Conservation (phyloP, 2,888 invertebrate genomes). For the Coelinius sp. region DNA sequence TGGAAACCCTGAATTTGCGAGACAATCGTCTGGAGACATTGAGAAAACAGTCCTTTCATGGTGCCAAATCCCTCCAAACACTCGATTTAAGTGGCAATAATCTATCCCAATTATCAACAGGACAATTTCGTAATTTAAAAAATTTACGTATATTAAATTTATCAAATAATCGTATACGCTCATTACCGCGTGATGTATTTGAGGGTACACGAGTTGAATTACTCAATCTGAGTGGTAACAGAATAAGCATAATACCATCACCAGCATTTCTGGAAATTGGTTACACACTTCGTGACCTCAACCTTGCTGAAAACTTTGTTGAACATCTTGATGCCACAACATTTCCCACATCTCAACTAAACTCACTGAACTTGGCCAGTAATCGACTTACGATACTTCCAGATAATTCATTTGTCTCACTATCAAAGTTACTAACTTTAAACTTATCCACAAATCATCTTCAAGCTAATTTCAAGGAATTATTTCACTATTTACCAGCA, state of each 20-base stretch:
- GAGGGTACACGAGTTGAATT: constrained; percentile 85
- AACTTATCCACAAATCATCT: constrained; percentile 86
- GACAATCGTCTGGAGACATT: constrained; percentile 82
- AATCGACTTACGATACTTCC: constrained; percentile 89
- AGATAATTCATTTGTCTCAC: constrained; percentile 89
- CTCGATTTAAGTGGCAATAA: constrained; percentile 85
- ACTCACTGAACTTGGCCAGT: constrained; percentile 82
- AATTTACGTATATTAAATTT: constrained; percentile 82
- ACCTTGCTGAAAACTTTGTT: constrained; percentile 84
- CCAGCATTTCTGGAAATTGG: constrained; percentile 84
- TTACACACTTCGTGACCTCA: constrained; percentile 83
- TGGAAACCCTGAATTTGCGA: constrained; percentile 83
- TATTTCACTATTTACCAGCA: constrained; percentile 88
- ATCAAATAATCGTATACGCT: constrained; percentile 80
- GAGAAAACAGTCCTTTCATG: constrained; percentile 83
- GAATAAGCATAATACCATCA: constrained; percentile 85
- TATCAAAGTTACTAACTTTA: constrained; percentile 83
- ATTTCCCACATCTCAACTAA: constrained; percentile 86
- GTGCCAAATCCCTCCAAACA: constrained; percentile 81
- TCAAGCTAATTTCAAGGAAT: constrained; percentile 84
- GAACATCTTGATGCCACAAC: constrained; percentile 91
- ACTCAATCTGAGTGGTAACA: constrained; percentile 84
- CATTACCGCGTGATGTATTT: constrained; percentile 84
- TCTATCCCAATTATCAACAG: constrained; percentile 83
- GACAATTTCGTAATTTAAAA: constrained; percentile 84